Evolutionary conservation across 2,113 vertebrate species (phyloP), one percentile per base, ranked within the genome.

Genomic region (Callaeas wilsoni): DNA sequence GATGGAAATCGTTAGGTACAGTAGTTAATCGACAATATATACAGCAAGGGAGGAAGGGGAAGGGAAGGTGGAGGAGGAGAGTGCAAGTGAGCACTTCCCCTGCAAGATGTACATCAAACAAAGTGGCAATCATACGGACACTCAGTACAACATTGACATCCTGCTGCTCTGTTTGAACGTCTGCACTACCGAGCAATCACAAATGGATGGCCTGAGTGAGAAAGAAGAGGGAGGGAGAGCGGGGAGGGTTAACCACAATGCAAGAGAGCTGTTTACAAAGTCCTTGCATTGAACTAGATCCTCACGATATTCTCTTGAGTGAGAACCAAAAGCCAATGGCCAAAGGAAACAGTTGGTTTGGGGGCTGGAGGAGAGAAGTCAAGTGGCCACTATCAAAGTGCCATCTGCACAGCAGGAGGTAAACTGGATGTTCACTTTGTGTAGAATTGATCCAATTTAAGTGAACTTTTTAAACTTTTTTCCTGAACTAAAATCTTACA

Each of bases 11-110:
- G 46, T 76, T 95, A 71, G 85, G 71, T 90, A 93, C 87, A 91
- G 95, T 52, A 92, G 96, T 94, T 93, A 96, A 96, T 76, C 5
- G 32, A 94, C 76, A 67, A 87, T 96, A 95, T 94, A 84, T 83
- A 92, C 70, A 96, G 94, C 73, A 93, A 87, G 89, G 84, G 87
- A 71, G 82, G 55, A 90, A 85, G 65, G 70, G 76, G 55, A 50
- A 90, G 94, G 90, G 70, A 89, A 60, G 87, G 94, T 19, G 90
- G 55, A 73, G 55, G 67, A 80, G 41, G 78, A 79, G 70, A 88
- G 86, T 8, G 85, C 68, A n/a, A 20, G 42, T 0, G 20, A 65
- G 52, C 87, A 17, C 91, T 91, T 88, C 39, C 82, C 89, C 35
- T 39, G 55, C 70, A 87, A 80, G 95, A 62, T 87, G 74, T 49